phyloP scores from a whole-genome alignment of 2,797 vertebrate species.

The Micrastur ruficollis region DNA sequence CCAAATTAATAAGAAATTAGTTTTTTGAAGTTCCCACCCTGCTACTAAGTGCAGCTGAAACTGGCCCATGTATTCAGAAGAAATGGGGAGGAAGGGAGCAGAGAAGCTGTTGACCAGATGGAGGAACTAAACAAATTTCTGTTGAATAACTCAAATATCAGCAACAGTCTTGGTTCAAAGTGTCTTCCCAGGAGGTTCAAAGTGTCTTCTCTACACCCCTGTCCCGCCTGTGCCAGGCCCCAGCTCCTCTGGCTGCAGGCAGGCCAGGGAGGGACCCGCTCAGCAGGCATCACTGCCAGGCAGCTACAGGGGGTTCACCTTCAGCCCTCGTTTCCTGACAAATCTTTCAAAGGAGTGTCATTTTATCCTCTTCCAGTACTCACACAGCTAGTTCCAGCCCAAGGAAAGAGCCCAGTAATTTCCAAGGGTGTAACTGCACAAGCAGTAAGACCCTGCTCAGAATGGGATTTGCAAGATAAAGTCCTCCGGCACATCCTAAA shows the following conservation, averaged over 20 bases:
- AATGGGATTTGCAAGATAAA: background rate
- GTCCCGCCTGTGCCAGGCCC: background rate
- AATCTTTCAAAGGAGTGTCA: background rate
- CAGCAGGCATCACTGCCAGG: background rate
- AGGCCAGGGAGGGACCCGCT: background rate
- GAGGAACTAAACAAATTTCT: background rate
- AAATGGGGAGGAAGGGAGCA: fast-evolving
- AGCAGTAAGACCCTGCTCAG: background rate
- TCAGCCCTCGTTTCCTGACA: background rate
- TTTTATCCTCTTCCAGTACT: background rate
- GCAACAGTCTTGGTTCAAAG: background rate
- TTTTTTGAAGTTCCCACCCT: background rate
- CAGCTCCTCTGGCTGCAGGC: background rate
- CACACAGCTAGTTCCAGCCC: background rate
- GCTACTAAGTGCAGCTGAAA: background rate
- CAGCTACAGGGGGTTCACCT: background rate
- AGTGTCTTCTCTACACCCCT: background rate
- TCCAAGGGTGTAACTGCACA: background rate
- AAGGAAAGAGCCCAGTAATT: background rate
- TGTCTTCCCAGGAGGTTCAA: background rate
- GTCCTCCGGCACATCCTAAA: background rate
- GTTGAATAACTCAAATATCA: background rate
- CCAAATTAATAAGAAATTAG: background rate
- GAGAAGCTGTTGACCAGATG: background rate
- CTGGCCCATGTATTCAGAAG: background rate